Evolutionary conservation across 1,140 invertebrate species (phyloP), one percentile per base, ranked within the genome.

Genomic region (Bombus pascuorum): DNA sequence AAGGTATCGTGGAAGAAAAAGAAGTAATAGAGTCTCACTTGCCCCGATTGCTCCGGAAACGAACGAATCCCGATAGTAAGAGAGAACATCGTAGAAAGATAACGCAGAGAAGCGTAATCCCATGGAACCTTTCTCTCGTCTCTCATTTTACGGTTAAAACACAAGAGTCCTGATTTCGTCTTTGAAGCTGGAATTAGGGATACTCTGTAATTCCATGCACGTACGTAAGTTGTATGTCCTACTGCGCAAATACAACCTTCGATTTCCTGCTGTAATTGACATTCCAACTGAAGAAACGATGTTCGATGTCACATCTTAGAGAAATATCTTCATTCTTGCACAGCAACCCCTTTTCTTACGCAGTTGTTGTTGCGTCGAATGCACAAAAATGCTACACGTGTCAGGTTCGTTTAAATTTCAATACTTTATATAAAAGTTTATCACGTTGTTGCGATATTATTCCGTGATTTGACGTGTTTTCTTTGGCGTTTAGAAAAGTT

Each of bases 1-100:
- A 68, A 76, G 74, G 85, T 75, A 89, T 77, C 86, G 88, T 39
- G 85, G 81, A 86, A 62, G 74, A 85, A 89, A 91, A 88, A 90
- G 81, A 90, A 82, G 82, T 90, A 89, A 91, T 84, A 81, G 87
- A 81, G 87, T 84, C 78, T 90, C 78, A 82, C 88, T 90, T 89
- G 86, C 77, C 81, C 85, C 88, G 89, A 90, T 90, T 90, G 89
- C 85, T 9, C 87, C 88, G 86, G 89, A 89, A 90, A 90, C 88
- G 89, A 90, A 89, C 88, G 89, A 87, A 87, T 84, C 84, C 68
- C 88, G 71, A 87, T 66, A 79, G 88, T 88, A 87, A 85, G 88
- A 85, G 88, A 73, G 65, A 82, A 73, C 81, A 90, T 89, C 88
- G 89, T 87, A 47, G 89, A 90, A 89, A 87, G 85, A 87, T 90